Evolutionary conservation across 2,888 invertebrate species (phyloP).

Genomic region (Trachelus iudaicus): DNA sequence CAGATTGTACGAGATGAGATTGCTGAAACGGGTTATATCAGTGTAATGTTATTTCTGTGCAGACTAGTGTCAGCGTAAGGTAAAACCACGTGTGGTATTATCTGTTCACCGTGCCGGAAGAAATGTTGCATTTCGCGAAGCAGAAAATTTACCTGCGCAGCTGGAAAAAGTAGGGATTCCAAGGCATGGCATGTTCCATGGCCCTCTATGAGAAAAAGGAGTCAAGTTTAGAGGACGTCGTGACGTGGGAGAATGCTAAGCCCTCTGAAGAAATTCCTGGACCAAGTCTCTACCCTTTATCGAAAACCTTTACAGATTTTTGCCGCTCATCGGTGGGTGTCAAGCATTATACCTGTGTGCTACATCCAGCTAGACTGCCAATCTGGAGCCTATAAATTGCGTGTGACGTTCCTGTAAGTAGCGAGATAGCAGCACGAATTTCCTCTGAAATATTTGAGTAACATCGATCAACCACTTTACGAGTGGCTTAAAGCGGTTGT

Average conservation of each 20-base stretch:
- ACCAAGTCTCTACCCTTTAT: conserved; percentile 29
- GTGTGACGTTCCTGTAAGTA: neutral
- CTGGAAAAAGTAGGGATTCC: neutral
- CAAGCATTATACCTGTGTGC: neutral
- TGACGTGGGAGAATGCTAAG: conserved; percentile 23
- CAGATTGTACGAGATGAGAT: neutral
- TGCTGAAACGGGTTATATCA: neutral
- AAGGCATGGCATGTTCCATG: neutral
- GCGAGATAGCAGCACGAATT: neutral
- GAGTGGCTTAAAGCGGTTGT: neutral
- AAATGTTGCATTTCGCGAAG: neutral
- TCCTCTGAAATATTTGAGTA: neutral
- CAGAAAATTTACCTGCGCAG: neutral
- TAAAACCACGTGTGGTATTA: neutral
- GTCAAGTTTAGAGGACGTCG: neutral
- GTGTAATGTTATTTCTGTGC: neutral
- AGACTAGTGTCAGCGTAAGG: neutral
- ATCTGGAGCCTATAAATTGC: neutral
- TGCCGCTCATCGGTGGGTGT: conserved; percentile 27
- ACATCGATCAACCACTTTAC: neutral
- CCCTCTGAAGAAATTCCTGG: conserved; percentile 32
- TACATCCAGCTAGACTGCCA: neutral
- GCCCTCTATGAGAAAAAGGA: neutral
- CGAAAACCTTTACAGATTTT: conserved; percentile 33
- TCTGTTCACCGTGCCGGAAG: neutral